Percentiles rank a stretch among this genome's conserved stretches.
Conservation (phyloP, 30 jellyfish, hydroid and myxozoan genomes). For the Aurelia aurita region DNA sequence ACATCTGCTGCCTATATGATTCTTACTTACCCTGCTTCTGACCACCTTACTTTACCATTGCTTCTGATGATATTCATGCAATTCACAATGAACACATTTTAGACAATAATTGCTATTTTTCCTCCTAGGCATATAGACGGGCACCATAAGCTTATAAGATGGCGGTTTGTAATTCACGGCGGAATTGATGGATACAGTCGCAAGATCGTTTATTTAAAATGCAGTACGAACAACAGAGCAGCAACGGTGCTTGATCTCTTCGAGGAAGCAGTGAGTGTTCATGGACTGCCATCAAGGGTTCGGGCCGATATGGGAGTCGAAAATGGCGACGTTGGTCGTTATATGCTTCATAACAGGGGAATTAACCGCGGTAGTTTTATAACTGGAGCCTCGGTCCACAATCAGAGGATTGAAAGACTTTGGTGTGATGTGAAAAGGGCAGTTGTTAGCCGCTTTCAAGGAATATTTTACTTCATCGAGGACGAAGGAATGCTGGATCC, state of each 20-base stretch:
- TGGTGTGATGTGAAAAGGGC: conserved; percentile 5
- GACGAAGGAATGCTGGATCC: conserved; percentile 21
- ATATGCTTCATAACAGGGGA: conserved; percentile 30
- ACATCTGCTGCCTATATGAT: too few relatives aligned
- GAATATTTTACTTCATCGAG: neutral
- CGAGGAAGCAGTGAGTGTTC: conserved; percentile 2
- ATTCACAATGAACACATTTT: too few relatives aligned
- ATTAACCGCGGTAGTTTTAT: neutral
- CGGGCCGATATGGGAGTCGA: conserved; percentile 32
- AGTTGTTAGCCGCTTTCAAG: neutral
- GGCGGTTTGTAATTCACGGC: conserved; percentile 37
- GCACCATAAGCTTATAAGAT: conserved; percentile 42
- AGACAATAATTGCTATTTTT: too few relatives aligned
- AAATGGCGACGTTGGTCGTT: conserved; percentile 20
- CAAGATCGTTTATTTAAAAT: conserved; percentile 13
- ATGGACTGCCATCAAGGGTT: conserved; percentile 33
- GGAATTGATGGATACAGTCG: conserved; percentile 32
- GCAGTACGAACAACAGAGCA: conserved; percentile 36
- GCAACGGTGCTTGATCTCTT: conserved; percentile 19
- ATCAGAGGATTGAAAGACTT: conserved; percentile 47
- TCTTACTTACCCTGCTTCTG: too few relatives aligned
- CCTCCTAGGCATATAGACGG: conserved; percentile 51
- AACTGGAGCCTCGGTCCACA: conserved; percentile 31
- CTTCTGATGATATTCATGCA: too few relatives aligned
- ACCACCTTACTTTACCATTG: too few relatives aligned